phyloP scores from a whole-genome alignment of 2,113 vertebrate species.

The Felis catus region DNA sequence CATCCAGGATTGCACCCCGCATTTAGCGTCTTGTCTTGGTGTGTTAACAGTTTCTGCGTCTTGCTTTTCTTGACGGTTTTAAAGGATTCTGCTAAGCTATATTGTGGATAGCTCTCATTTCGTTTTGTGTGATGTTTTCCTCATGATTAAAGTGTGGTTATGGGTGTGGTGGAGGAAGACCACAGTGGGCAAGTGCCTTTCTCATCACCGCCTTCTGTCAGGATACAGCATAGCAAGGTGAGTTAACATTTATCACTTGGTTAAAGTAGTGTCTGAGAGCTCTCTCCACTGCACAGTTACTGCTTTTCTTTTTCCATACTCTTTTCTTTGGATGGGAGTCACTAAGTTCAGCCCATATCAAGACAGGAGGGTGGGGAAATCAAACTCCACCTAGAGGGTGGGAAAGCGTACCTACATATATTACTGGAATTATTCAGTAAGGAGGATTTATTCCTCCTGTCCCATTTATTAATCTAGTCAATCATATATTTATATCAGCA shows the following conservation, averaged over 20 bases:
- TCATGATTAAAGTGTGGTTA: neutral
- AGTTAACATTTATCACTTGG: neutral
- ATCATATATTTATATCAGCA: neutral
- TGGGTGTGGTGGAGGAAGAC: no score
- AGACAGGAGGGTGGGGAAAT: no score
- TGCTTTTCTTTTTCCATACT: neutral
- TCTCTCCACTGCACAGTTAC: neutral
- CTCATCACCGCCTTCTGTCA: no score
- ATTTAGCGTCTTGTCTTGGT: neutral
- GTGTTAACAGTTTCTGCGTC: neutral
- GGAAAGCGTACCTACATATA: neutral
- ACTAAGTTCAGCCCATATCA: neutral
- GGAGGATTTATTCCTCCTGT: neutral
- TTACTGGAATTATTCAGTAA: neutral
- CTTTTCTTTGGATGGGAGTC: neutral
- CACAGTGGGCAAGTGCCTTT: neutral
- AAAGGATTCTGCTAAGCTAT: neutral
- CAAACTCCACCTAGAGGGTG: neutral
- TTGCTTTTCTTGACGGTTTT: neutral
- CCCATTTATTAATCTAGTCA: neutral
- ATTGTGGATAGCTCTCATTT: neutral
- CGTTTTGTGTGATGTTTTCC: neutral
- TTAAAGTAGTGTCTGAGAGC: rapidly evolving
- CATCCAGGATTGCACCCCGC: rapidly evolving
- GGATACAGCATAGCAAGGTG: rapidly evolving